phyloP scores from a whole-genome alignment of 2,888 invertebrate species.

The Periphyllus acericola region DNA sequence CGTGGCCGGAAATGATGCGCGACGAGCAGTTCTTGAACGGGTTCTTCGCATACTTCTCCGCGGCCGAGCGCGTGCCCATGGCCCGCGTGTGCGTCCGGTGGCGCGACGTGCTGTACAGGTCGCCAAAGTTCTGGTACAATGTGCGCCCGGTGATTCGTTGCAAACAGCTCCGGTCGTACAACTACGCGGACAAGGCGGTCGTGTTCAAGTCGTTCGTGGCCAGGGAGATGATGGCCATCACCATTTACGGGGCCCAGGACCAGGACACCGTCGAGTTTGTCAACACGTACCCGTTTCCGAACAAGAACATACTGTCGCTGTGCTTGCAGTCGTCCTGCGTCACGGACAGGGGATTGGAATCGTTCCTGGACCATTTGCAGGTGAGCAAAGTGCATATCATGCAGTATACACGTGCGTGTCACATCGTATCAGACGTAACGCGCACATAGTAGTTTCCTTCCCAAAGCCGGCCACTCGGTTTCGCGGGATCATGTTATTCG shows the following conservation, averaged over 20 bases:
- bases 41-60: constrained; percentile 85
- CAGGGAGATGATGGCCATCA: constrained; percentile 86
- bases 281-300: constrained; percentile 83
- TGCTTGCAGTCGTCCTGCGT: constrained; percentile 89
- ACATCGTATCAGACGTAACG: too few relatives aligned
- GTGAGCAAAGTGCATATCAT: constrained; percentile 68
- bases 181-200: constrained; percentile 67
- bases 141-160: constrained; percentile 87
- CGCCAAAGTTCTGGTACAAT: constrained; percentile 88
- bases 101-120: constrained; percentile 88
- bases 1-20: constrained; percentile 73
- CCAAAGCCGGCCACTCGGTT: too few relatives aligned
- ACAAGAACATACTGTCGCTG: constrained; percentile 83
- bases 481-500: too few relatives aligned
- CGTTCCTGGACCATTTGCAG: constrained; percentile 87
- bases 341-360: constrained; percentile 89
- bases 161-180: constrained; percentile 77
- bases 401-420: too few relatives aligned
- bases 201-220: constrained; percentile 84
- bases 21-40: constrained; percentile 86
- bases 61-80: constrained; percentile 80
- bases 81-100: constrained; percentile 87
- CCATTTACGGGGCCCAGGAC: constrained; percentile 86
- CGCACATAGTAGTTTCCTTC: too few relatives aligned
- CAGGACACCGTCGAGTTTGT: constrained; percentile 90